A percentile compares a stretch with the other conserved stretches of the same genome.
Evolutionary conservation across 2,113 vertebrate genomes (phyloP).

Genomic region (Meles meles): DNA sequence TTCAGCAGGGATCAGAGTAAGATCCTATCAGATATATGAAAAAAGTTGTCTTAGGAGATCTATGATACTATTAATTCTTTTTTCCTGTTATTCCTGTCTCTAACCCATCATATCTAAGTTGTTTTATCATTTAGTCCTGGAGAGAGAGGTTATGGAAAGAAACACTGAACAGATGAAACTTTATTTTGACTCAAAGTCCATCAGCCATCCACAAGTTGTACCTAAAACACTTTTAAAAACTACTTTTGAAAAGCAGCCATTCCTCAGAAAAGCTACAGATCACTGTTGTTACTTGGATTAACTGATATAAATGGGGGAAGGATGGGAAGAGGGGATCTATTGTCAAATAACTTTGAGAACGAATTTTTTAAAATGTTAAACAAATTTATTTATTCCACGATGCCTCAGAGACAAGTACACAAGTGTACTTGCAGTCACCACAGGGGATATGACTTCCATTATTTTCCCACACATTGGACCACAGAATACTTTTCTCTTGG

Average conservation of each 20-base stretch:
- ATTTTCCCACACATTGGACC: neutral
- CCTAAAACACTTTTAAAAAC: neutral
- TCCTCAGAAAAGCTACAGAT: neutral
- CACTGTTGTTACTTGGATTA: neutral
- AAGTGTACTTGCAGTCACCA: neutral
- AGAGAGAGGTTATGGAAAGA: neutral
- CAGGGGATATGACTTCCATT: neutral
- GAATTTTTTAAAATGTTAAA: neutral
- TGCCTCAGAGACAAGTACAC: neutral
- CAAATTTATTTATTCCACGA: neutral
- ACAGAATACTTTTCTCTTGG: neutral
- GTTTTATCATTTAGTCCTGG: neutral
- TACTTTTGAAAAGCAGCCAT: neutral
- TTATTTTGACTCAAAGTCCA: neutral
- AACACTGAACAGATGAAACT: neutral
- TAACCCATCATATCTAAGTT: neutral
- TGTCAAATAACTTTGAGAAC: neutral
- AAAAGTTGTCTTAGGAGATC: neutral
- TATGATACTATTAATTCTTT: neutral
- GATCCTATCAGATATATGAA: neutral
- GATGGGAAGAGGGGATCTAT: fast-evolving
- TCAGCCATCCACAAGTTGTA: neutral
- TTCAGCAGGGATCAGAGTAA: neutral
- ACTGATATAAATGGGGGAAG: neutral
- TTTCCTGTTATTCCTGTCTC: neutral